Conservation (phyloP, 1,140 invertebrate species). For the Bombus sibiricus region DNA sequence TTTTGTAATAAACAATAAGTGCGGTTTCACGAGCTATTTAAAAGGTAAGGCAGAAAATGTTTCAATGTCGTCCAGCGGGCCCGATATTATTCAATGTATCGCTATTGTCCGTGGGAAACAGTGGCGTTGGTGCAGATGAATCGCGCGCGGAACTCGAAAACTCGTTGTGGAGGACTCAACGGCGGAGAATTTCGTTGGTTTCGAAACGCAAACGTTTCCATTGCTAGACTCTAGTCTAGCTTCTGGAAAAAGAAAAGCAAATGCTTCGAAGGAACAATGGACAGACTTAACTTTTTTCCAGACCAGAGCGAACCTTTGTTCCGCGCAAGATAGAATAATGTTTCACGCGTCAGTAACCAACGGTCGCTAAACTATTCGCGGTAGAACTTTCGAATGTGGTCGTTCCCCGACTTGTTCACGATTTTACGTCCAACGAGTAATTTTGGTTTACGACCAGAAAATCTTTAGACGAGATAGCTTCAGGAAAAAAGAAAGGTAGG, state of each 20-base stretch:
- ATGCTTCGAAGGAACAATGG: slow-evolving; percentile 1
- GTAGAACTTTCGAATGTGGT: background rate
- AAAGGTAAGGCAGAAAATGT: slow-evolving; percentile 47
- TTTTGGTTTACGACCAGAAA: background rate
- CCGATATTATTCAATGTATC: slow-evolving; percentile 51
- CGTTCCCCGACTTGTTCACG: background rate
- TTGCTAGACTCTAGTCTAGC: background rate
- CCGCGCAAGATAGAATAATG: slow-evolving; percentile 9
- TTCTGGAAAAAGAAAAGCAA: background rate
- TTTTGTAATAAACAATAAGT: slow-evolving; percentile 54
- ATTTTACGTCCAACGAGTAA: background rate
- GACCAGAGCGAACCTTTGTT: background rate
- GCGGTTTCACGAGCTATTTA: slow-evolving; percentile 8
- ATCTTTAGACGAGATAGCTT: background rate
- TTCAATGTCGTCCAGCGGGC: background rate
- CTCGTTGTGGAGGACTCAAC: background rate
- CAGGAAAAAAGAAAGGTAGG: background rate
- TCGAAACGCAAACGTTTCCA: background rate
- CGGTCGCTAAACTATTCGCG: background rate
- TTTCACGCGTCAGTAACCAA: background rate
- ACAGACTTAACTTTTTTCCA: background rate
- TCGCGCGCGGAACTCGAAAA: slow-evolving; percentile 10
- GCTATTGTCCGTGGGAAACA: slow-evolving; percentile 40
- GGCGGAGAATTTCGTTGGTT: background rate
- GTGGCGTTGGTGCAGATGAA: slow-evolving; percentile 15